Evolutionary conservation across 2,888 invertebrate genomes (phyloP).

Genomic region (Allolobophora icterica): DNA sequence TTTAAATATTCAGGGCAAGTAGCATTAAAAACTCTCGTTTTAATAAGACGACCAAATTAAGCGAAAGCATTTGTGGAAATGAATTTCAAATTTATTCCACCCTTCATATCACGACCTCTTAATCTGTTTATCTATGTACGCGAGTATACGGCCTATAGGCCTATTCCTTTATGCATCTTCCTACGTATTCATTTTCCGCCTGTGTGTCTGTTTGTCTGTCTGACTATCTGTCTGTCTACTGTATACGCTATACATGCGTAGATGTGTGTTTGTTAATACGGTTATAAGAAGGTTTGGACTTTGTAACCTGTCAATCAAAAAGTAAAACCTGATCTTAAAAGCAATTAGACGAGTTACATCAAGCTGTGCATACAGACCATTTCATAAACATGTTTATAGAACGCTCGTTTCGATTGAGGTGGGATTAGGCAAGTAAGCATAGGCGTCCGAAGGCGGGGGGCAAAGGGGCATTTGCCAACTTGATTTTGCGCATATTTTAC

Average conservation of each 20-base stretch:
- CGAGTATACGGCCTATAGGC: no score
- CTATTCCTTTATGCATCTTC: background rate
- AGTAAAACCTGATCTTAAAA: background rate
- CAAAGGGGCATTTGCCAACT: no score
- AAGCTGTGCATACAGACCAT: background rate
- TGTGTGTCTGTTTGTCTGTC: background rate
- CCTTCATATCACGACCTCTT: background rate
- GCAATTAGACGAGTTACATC: no score
- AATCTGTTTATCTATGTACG: background rate
- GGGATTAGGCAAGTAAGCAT: background rate
- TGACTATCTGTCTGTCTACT: background rate
- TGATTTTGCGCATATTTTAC: no score
- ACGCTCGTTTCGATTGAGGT: background rate
- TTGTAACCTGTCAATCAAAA: background rate
- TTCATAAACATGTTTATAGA: background rate
- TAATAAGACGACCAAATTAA: background rate
- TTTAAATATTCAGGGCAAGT: background rate
- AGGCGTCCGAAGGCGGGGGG: no score
- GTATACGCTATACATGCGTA: background rate
- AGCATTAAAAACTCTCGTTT: background rate
- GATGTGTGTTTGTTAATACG: background rate
- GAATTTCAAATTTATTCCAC: background rate
- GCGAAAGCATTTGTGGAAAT: background rate
- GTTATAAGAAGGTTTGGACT: background rate
- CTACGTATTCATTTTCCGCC: background rate